phyloP scores from a whole-genome alignment of 2,888 invertebrate genomes.

The Oeneis ivallda region DNA sequence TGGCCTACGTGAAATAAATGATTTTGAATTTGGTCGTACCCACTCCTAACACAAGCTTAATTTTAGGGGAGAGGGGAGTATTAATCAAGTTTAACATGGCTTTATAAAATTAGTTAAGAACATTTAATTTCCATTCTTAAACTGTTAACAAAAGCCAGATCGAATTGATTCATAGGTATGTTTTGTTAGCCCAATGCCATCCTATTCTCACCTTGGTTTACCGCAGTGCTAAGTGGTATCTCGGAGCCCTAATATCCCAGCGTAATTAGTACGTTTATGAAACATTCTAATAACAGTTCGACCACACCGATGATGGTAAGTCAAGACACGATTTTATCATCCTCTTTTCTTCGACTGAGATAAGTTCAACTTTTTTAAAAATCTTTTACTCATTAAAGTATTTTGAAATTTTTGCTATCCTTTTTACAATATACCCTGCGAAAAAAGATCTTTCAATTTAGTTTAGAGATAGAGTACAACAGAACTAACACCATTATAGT shows the following conservation, averaged over 20 bases:
- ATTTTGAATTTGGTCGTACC: too few species aligned
- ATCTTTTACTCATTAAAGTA: neutral
- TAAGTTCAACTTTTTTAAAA: neutral
- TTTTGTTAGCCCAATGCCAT: constrained; percentile 23
- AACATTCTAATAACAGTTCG: constrained; percentile 28
- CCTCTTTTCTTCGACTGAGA: neutral
- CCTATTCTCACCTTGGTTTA: constrained; percentile 32
- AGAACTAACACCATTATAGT: too few species aligned
- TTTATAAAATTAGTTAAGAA: too few species aligned
- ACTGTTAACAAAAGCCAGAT: neutral
- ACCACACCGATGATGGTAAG: constrained; percentile 30
- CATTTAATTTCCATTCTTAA: too few species aligned
- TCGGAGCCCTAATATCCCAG: constrained; percentile 23
- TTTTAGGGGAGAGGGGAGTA: too few species aligned
- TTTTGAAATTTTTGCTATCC: too few species aligned
- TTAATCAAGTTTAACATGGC: too few species aligned
- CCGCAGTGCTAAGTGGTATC: constrained; percentile 36
- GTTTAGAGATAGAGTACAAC: too few species aligned
- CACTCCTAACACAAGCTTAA: too few species aligned
- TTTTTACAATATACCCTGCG: too few species aligned
- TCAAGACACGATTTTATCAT: constrained; percentile 15
- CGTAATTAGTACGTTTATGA: constrained; percentile 32
- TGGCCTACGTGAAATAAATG: too few species aligned
- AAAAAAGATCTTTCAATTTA: too few species aligned
- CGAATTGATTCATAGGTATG: constrained; percentile 3